A percentile compares a stretch with the other conserved stretches of the same genome.
Conservation (phyloP, 2,888 invertebrate genomes). For the Octonoba sinensis region DNA sequence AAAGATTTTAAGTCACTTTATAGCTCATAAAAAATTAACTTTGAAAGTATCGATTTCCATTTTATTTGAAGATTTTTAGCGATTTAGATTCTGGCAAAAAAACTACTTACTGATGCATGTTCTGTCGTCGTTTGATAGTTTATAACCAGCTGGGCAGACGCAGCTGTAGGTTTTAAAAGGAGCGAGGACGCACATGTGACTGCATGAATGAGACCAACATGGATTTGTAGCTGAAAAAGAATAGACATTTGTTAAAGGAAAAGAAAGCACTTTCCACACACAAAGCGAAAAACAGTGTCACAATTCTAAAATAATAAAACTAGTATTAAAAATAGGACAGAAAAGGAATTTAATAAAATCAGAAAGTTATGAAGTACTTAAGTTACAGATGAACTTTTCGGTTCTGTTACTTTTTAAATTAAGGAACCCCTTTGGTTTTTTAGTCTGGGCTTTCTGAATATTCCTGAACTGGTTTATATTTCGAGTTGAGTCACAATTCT, state of each 20-base stretch:
- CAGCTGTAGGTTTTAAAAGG: slow-evolving; percentile 76
- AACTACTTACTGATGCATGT: slow-evolving; percentile 75
- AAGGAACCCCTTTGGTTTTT: too few species aligned
- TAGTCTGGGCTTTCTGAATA: too few species aligned
- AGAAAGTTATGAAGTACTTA: too few species aligned
- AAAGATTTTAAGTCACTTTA: neutral
- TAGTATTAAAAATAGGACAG: too few species aligned
- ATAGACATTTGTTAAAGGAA: neutral
- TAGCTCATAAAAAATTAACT: neutral
- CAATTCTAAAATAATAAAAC: neutral
- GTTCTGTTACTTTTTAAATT: too few species aligned
- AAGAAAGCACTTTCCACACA: neutral
- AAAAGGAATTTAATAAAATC: too few species aligned
- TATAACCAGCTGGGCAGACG: slow-evolving; percentile 83
- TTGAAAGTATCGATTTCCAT: neutral
- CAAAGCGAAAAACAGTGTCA: neutral
- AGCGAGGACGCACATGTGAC: slow-evolving; percentile 82
- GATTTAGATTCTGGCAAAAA: neutral
- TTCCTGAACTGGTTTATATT: too few species aligned
- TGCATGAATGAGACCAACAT: slow-evolving; percentile 78
- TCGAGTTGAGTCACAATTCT: too few species aligned
- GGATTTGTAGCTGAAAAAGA: slow-evolving; percentile 73
- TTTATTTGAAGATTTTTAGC: neutral
- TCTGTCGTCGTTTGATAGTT: slow-evolving; percentile 74
- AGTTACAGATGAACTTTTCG: too few species aligned